Evolutionary conservation across 2,113 vertebrate species (phyloP).

Genomic region (Cepphus grylle): DNA sequence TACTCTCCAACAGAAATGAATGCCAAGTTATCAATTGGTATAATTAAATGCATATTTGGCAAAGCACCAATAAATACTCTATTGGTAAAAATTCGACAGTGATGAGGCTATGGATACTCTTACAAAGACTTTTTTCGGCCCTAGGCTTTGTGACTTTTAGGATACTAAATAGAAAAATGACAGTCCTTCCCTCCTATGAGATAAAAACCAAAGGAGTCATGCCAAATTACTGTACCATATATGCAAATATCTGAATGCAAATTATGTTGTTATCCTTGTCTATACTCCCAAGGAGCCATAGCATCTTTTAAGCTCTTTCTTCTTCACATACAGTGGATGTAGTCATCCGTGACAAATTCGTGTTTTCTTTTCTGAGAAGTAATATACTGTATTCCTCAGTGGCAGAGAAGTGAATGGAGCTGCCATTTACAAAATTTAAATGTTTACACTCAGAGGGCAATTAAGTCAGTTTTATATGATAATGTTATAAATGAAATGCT

Average conservation of each 20-base stretch:
- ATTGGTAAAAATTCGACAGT: not conserved
- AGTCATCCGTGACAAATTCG: constrained; percentile 38
- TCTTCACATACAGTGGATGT: not conserved
- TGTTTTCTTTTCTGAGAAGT: constrained; percentile 52
- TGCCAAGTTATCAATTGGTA: not conserved
- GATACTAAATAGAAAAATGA: not conserved
- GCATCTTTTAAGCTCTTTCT: constrained; percentile 48
- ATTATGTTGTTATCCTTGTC: constrained; percentile 55
- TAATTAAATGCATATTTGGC: constrained; percentile 10
- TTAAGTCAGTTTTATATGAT: constrained; percentile 63
- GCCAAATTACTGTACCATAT: constrained; percentile 38
- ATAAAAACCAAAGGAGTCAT: constrained; percentile 9
- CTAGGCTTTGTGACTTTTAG: constrained; percentile 5
- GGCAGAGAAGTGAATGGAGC: constrained; percentile 37
- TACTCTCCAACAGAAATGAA: not conserved
- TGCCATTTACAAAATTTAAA: constrained; percentile 60
- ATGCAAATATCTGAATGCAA: constrained; percentile 56
- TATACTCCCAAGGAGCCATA: constrained; percentile 33
- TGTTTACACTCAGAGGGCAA: constrained; percentile 66
- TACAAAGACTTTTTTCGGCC: not conserved
- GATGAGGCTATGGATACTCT: not conserved
- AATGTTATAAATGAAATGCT: constrained; percentile 72
- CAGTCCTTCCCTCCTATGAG: constrained; percentile 5
- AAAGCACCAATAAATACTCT: not conserved
- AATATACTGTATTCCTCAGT: constrained; percentile 47